A percentile compares a stretch with the other conserved stretches of the same genome.
Evolutionary conservation across 2,113 vertebrate genomes (phyloP).

Genomic region (Apus apus): DNA sequence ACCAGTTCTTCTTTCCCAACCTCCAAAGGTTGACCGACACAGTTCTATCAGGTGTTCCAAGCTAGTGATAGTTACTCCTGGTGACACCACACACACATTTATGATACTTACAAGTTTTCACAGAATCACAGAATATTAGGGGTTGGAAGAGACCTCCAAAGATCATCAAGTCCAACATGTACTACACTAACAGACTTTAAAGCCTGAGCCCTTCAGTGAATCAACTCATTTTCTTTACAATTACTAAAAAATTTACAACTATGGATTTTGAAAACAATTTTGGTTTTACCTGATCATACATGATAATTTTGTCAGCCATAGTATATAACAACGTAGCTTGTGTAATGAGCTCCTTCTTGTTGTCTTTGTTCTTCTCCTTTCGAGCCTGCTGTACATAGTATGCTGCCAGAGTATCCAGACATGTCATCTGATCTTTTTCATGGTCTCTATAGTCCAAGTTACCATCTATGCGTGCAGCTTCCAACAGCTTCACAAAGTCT

Average conservation of each 20-base stretch:
- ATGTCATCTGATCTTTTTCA: slow-evolving; percentile 99
- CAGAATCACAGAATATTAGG: too few relatives aligned
- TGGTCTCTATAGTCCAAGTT: slow-evolving; percentile 98
- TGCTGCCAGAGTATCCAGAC: slow-evolving; percentile 94
- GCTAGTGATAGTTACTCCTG: neutral
- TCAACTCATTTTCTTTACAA: neutral
- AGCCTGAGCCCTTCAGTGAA: neutral
- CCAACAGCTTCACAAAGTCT: slow-evolving; percentile 97
- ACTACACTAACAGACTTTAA: neutral
- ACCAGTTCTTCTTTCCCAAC: neutral
- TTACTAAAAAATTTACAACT: neutral
- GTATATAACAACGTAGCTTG: slow-evolving; percentile 97
- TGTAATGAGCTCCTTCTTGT: slow-evolving; percentile 98
- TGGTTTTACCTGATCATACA: slow-evolving; percentile 95
- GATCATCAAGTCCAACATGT: neutral
- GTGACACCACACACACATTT: neutral
- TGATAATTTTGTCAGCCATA: slow-evolving; percentile 99
- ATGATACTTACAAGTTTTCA: neutral
- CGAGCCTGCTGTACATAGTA: slow-evolving; percentile 99
- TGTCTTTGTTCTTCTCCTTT: slow-evolving; percentile 98
- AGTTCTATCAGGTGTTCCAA: neutral
- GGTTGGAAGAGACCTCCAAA: too few relatives aligned
- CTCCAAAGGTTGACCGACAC: neutral
- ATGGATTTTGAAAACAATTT: neutral
- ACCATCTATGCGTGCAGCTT: slow-evolving; percentile 97